A percentile compares a stretch with the other conserved stretches of the same genome.
These are phyloP conservation scores for Odontesthes bonariensis DNA, from an alignment of 2,113 vertebrate genomes.

Conservation along the genomic window DNA sequence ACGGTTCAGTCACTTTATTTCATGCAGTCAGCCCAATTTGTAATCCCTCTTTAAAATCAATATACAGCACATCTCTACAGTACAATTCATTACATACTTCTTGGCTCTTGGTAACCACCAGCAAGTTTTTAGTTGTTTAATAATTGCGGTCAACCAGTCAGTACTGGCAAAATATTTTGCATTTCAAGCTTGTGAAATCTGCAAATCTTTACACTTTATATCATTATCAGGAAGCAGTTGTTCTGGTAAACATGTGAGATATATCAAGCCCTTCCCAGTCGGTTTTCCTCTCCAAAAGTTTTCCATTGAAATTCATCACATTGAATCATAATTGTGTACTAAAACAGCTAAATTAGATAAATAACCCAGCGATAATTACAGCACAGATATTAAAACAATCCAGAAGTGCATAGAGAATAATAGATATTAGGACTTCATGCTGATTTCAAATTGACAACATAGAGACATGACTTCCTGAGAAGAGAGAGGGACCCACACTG, in stretches of 20 bases:
- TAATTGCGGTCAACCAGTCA: not conserved
- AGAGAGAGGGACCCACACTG: slow-evolving; percentile 14
- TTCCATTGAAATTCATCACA: not conserved
- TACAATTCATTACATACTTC: not conserved
- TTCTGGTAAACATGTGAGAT: not conserved
- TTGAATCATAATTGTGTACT: not conserved
- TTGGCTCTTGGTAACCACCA: not conserved
- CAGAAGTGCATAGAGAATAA: not conserved
- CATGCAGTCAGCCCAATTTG: not conserved
- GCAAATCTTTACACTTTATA: not conserved
- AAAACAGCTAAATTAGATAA: not conserved
- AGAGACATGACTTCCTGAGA: not conserved
- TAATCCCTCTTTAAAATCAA: not conserved
- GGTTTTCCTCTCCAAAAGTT: not conserved
- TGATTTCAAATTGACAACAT: not conserved
- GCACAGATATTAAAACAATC: not conserved
- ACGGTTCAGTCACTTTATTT: not conserved
- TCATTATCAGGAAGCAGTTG: not conserved
- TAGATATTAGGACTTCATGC: not conserved
- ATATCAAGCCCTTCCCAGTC: no score
- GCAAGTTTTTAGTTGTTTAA: not conserved
- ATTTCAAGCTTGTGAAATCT: not conserved
- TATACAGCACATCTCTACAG: not conserved
- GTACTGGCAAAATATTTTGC: not conserved
- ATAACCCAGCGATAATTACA: no score